Conservation (phyloP, 2,888 invertebrate species). For the Quadroppia sp. region DNA sequence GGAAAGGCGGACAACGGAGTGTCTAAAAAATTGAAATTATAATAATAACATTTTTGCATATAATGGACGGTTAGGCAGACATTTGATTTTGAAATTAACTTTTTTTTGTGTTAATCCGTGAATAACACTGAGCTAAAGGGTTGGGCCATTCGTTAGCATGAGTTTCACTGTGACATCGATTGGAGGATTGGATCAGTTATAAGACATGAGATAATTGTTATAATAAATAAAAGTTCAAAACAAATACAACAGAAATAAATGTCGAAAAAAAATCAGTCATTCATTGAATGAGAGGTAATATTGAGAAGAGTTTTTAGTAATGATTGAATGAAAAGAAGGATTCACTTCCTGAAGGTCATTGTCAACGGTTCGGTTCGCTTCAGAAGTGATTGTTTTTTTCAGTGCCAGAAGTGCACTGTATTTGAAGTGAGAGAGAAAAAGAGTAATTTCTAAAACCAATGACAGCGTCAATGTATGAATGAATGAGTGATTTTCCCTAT, state of each 20-base stretch:
- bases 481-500: no score
- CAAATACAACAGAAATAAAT: not conserved
- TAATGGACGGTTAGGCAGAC: no score
- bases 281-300: not conserved
- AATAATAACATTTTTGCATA: no score
- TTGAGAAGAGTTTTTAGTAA: not conserved
- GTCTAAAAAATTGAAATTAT: no score
- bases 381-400: not conserved
- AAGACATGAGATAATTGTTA: not conserved
- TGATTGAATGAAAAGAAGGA: not conserved
- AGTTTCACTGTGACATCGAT: not conserved
- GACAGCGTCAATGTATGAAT: no score
- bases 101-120: no score
- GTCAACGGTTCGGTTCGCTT: constrained; percentile 7
- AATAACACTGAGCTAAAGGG: not conserved
- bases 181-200: no score
- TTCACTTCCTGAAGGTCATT: constrained; percentile 29
- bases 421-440: no score
- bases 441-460: no score
- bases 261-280: not conserved
- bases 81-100: no score
- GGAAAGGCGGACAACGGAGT: no score
- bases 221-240: not conserved
- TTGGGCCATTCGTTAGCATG: not conserved
- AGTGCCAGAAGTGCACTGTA: no score